Conservation (phyloP, 2,797 vertebrate species). For the Lagodon rhomboides region DNA sequence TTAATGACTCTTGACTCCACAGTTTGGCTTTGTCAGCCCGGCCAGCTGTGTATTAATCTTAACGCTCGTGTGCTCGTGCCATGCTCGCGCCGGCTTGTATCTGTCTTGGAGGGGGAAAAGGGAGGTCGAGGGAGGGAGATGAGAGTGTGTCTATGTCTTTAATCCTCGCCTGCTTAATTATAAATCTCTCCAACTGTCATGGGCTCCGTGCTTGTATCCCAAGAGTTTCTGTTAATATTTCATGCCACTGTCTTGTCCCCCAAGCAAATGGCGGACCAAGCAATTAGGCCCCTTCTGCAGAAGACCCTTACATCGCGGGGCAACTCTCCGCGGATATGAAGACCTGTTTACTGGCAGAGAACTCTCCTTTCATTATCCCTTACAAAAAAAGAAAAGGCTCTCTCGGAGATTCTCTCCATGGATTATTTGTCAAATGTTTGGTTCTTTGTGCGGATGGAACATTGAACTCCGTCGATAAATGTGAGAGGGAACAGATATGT, state of each 20-base stretch:
- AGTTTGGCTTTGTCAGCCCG: slow-evolving; percentile 67
- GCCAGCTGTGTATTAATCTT: slow-evolving; percentile 76
- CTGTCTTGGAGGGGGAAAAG: slow-evolving; percentile 18
- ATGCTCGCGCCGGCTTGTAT: slow-evolving; percentile 13
- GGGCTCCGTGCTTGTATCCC: slow-evolving; percentile 62
- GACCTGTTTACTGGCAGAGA: slow-evolving; percentile 50
- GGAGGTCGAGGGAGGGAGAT: slow-evolving; percentile 31
- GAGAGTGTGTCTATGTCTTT: slow-evolving; percentile 63
- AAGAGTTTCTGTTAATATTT: slow-evolving; percentile 79
- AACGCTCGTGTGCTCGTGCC: slow-evolving; percentile 27
- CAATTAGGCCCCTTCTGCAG: slow-evolving; percentile 68
- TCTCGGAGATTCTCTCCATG: background rate
- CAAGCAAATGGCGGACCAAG: slow-evolving; percentile 60
- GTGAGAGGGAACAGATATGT: background rate
- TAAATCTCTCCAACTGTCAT: slow-evolving; percentile 83
- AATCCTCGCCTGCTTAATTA: slow-evolving; percentile 83
- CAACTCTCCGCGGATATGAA: slow-evolving; percentile 39
- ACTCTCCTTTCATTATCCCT: background rate
- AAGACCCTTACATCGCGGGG: slow-evolving; percentile 40
- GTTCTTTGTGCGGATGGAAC: background rate
- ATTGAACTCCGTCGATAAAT: background rate
- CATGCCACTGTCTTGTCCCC: slow-evolving; percentile 59
- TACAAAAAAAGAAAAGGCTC: background rate
- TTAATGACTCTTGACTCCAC: slow-evolving; percentile 76
- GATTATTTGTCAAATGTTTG: slow-evolving; percentile 12